Evolutionary conservation across 1,140 invertebrate genomes (phyloP), one percentile per base, ranked within the genome.

Genomic region (Schlechtendalia chinensis): DNA sequence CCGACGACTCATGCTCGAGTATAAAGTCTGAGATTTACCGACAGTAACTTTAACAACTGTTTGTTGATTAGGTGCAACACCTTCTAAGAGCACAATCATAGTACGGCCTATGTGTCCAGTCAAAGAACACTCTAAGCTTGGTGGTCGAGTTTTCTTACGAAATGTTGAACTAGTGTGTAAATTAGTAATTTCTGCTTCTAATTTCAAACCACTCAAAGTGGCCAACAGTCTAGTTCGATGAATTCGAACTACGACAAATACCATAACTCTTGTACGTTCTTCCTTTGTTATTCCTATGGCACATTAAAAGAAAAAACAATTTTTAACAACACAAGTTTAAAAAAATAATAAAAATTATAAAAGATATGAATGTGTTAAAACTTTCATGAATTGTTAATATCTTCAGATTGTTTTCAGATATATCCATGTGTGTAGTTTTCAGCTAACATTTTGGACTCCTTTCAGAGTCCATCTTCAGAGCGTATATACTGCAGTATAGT

Each of bases 41-140:
- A 98, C 92, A 5, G 93, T 95, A 22, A 97, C 92, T 84, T 95
- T 94, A 0, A 98, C 96, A 5, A 98, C 95, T 45, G 96, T 98
- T 91, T 97, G 95, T 85, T 96, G 93, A 86, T 91, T 93, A 1
- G 95, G 94, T 11, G 94, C 91, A 16, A 92, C 90, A 12, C 96
- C 96, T 87, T 98, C 96, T 0, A 97, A 86, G 29, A 98, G 86
- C 50, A 96, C 93, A 81, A 98, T 96, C 91, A 94, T 96, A 2
- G 95, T 94, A 63, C 94, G 89, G 3, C 95, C 96, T 58, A 97
- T 90, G 85, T 96, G 95, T 3, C 95, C 95, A 14, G 93, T 95
- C 6, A 96, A 87, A 16, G 94, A 96, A 83, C 93, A 94, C 84
- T 97, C 96, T 12, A 94, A 88, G 65, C 91, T 89, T 17, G 86